Evolutionary conservation across 2,888 invertebrate genomes (phyloP).

Genomic region (Rosalia funebris): DNA sequence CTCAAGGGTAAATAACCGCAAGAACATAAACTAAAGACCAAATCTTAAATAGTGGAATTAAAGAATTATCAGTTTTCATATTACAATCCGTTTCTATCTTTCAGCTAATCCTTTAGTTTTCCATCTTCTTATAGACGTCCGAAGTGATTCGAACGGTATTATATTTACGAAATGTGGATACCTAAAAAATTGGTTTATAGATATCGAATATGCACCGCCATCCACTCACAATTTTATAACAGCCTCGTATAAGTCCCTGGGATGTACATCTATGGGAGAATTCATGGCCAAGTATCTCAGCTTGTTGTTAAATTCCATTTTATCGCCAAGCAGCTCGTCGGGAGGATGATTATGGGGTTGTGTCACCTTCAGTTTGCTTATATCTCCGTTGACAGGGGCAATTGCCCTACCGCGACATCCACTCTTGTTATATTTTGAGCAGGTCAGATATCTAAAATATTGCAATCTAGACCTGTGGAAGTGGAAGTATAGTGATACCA

Average conservation of each 20-base stretch:
- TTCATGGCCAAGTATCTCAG: constrained; percentile 15
- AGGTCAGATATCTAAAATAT: constrained; percentile 47
- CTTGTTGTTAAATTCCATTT: constrained; percentile 31
- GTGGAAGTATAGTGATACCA: no score
- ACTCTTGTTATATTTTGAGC: constrained; percentile 45
- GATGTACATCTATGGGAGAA: not conserved
- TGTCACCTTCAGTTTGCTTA: constrained; percentile 44
- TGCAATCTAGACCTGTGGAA: no score
- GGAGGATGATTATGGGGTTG: constrained; percentile 51
- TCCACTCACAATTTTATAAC: constrained; percentile 23
- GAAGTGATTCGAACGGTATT: constrained; percentile 41
- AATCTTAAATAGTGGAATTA: no score
- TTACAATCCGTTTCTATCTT: no score
- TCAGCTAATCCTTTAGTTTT: constrained; percentile 32
- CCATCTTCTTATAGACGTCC: constrained; percentile 48
- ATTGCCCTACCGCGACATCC: constrained; percentile 48
- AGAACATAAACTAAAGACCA: no score
- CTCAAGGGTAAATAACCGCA: no score
- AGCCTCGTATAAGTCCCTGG: constrained; percentile 26
- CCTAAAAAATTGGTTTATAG: no score
- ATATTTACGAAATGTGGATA: constrained; percentile 32
- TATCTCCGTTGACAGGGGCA: constrained; percentile 38
- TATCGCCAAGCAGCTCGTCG: constrained; percentile 40
- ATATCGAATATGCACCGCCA: no score
- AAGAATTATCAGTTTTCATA: no score